These are phyloP conservation scores for Scopus umbretta DNA, from an alignment of 2,113 vertebrate genomes.

Conservation along the genomic window DNA sequence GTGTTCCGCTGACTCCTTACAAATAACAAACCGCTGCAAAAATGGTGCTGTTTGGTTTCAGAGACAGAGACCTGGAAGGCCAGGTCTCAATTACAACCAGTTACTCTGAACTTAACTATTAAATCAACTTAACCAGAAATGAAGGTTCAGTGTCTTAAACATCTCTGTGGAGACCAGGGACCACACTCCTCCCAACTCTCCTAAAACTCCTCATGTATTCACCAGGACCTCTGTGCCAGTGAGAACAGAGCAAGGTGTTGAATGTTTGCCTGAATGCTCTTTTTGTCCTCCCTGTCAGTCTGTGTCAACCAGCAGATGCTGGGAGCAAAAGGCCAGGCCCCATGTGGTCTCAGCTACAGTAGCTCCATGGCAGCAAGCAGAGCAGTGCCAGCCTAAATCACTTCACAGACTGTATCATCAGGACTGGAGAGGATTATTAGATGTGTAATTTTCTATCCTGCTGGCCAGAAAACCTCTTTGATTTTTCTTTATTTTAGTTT, in stretches of 20 bases:
- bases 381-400: slow-evolving; percentile 9
- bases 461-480: background rate
- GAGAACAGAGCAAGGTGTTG: background rate
- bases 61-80: background rate
- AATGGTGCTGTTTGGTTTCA: background rate
- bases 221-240: background rate
- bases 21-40: background rate
- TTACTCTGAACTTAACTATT: background rate
- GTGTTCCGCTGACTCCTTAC: background rate
- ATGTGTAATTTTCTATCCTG: background rate
- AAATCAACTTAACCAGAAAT: background rate
- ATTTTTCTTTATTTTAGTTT: background rate
- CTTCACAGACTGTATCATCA: background rate
- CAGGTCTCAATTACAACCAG: background rate
- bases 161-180: background rate
- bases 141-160: background rate
- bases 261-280: background rate
- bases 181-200: background rate
- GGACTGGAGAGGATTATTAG: background rate
- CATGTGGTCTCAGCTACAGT: background rate
- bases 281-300: slow-evolving; percentile 30
- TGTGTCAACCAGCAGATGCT: slow-evolving; percentile 50
- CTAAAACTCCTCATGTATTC: background rate
- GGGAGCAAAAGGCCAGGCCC: slow-evolving; percentile 48
- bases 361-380: slow-evolving; percentile 19